Conservation (phyloP, 2,888 invertebrate genomes). For the Drosophila nigricruria region DNA sequence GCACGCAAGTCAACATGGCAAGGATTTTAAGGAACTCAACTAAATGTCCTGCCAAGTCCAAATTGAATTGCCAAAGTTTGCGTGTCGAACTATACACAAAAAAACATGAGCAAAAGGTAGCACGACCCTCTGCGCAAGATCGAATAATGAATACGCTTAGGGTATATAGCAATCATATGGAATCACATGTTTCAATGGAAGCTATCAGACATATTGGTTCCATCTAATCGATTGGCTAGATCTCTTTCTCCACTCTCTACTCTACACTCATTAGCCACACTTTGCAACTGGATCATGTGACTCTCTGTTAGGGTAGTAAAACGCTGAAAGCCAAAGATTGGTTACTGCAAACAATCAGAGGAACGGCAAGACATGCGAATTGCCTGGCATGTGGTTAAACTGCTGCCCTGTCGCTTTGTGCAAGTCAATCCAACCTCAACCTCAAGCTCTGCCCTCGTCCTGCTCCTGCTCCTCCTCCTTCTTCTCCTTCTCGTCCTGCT, state of each 20-base stretch:
- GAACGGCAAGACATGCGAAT: conserved; percentile 35
- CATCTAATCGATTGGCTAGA: not conserved
- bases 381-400: conserved; percentile 34
- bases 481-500: not conserved
- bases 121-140: not conserved
- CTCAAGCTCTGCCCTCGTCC: not conserved
- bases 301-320: not conserved
- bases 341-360: conserved; percentile 53
- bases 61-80: conserved; percentile 47
- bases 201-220: not conserved
- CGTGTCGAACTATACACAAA: conserved; percentile 44
- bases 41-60: conserved; percentile 22
- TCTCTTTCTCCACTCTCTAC: no score
- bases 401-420: conserved; percentile 11
- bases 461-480: not conserved
- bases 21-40: conserved; percentile 34
- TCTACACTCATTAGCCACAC: not conserved
- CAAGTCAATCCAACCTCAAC: not conserved
- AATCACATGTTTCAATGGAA: not conserved
- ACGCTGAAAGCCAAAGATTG: conserved; percentile 26
- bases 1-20: conserved; percentile 55
- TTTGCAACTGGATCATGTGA: not conserved
- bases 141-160: not conserved
- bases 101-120: not conserved
- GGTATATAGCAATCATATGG: not conserved